phyloP scores from a whole-genome alignment of 30 jellyfish, hydroid and myxozoan species.

The Mastigias papua region DNA sequence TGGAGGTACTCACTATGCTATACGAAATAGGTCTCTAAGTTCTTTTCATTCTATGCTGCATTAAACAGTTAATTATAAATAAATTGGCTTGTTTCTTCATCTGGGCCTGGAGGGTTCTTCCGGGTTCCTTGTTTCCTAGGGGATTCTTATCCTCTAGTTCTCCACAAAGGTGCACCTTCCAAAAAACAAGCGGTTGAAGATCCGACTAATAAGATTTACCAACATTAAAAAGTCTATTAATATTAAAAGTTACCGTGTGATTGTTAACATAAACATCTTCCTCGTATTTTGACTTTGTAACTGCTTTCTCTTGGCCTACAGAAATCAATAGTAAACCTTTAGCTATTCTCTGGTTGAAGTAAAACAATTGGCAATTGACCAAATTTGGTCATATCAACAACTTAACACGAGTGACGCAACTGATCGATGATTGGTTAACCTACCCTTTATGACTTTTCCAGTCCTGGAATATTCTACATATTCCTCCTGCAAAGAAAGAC shows the following conservation, averaged over 20 bases:
- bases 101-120: too few relatives aligned
- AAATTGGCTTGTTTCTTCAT: too few relatives aligned
- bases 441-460: conserved; percentile 96
- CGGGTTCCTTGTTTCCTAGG: too few relatives aligned
- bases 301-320: conserved; percentile 99
- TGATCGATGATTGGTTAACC: background rate
- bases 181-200: too few relatives aligned
- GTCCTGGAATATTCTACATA: conserved; percentile 99
- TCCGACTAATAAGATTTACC: too few relatives aligned
- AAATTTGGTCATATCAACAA: background rate
- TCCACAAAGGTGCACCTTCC: too few relatives aligned
- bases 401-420: background rate
- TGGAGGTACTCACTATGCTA: too few relatives aligned
- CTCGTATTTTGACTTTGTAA: conserved; percentile 91
- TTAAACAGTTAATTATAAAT: too few relatives aligned
- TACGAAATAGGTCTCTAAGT: too few relatives aligned
- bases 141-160: too few relatives aligned
- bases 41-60: too few relatives aligned
- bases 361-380: background rate
- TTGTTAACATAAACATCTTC: conserved; percentile 96
- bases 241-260: conserved; percentile 90
- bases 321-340: background rate
- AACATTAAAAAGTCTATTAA: too few relatives aligned
- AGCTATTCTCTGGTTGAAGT: background rate
- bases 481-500: conserved; percentile 82